These are phyloP conservation scores for Hyposoter dolosus DNA, from an alignment of 2,888 invertebrate genomes.

Conservation along the genomic window DNA sequence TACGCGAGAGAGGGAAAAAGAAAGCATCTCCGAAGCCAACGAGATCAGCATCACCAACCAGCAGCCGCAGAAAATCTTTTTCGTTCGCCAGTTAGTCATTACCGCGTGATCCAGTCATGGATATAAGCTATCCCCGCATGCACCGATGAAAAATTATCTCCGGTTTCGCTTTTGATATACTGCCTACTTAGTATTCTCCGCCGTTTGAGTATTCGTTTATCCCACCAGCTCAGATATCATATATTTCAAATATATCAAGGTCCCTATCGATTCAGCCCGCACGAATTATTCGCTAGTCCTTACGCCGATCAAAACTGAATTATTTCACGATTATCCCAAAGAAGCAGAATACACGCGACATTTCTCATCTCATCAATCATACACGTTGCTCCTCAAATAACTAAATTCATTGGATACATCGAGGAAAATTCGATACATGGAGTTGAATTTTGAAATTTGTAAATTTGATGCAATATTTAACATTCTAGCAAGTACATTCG, in stretches of 20 bases:
- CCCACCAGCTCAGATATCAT: slow-evolving; percentile 50
- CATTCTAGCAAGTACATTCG: neutral
- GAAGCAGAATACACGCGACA: neutral
- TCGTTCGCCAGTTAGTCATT: slow-evolving; percentile 67
- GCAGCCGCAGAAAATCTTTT: slow-evolving; percentile 54
- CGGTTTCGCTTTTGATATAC: slow-evolving; percentile 69
- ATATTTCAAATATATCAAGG: slow-evolving; percentile 49
- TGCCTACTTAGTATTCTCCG: slow-evolving; percentile 66
- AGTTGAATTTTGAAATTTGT: too few species aligned
- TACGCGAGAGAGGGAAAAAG: slow-evolving; percentile 60
- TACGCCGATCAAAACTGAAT: neutral
- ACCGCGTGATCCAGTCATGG: slow-evolving; percentile 68
- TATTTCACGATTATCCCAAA: neutral
- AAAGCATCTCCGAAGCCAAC: slow-evolving; percentile 25
- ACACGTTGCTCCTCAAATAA: neutral
- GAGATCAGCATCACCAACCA: slow-evolving; percentile 51
- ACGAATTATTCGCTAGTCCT: neutral
- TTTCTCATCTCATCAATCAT: neutral
- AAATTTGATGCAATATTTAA: too few species aligned
- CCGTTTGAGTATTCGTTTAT: slow-evolving; percentile 62
- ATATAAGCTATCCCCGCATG: slow-evolving; percentile 62
- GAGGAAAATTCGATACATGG: neutral
- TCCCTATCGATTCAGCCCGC: slow-evolving; percentile 32
- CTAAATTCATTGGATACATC: neutral
- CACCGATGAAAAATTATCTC: slow-evolving; percentile 69